Evolutionary conservation across 2,113 vertebrate species (phyloP).

Genomic region (Acanthochromis polyacanthus): DNA sequence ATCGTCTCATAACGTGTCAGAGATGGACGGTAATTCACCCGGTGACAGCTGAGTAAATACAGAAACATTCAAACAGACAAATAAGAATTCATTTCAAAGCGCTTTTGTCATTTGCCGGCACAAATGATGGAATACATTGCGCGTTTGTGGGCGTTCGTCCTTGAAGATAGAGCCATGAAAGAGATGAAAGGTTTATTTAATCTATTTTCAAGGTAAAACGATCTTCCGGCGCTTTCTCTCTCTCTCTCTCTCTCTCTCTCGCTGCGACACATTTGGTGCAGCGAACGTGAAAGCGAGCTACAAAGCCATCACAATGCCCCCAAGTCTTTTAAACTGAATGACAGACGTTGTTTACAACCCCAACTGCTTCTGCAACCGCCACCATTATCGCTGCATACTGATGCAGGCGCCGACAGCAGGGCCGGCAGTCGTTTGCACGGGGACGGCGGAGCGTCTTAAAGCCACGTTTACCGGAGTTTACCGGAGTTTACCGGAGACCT

Average conservation of each 20-base stretch:
- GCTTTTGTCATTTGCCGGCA: conserved; percentile 73
- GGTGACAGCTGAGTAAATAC: conserved; percentile 76
- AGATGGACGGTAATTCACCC: conserved; percentile 48
- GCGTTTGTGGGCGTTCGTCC: conserved; percentile 49
- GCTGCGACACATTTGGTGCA: conserved; percentile 50
- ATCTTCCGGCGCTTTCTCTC: conserved; percentile 52
- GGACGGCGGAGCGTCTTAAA: conserved; percentile 42
- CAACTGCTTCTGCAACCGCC: conserved; percentile 60
- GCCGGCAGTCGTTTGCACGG: conserved; percentile 52
- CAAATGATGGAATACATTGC: conserved; percentile 62
- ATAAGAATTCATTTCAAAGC: conserved; percentile 68
- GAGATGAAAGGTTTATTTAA: conserved; percentile 84
- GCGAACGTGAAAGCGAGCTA: conserved; percentile 56
- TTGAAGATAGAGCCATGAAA: conserved; percentile 79
- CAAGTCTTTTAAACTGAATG: conserved; percentile 75
- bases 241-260: not conserved
- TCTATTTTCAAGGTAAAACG: conserved; percentile 82
- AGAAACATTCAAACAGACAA: conserved; percentile 73
- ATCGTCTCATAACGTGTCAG: conserved; percentile 62
- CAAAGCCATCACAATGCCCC: conserved; percentile 70
- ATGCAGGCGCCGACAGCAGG: conserved; percentile 62
- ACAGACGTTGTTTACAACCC: conserved; percentile 80
- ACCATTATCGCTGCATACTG: conserved; percentile 75
- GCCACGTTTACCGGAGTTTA: conserved; percentile 51
- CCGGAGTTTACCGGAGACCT: conserved; percentile 35